Evolutionary conservation across 2,888 invertebrate genomes (phyloP), one percentile per base, ranked within the genome.

Genomic region (Hyposoter didymator): DNA sequence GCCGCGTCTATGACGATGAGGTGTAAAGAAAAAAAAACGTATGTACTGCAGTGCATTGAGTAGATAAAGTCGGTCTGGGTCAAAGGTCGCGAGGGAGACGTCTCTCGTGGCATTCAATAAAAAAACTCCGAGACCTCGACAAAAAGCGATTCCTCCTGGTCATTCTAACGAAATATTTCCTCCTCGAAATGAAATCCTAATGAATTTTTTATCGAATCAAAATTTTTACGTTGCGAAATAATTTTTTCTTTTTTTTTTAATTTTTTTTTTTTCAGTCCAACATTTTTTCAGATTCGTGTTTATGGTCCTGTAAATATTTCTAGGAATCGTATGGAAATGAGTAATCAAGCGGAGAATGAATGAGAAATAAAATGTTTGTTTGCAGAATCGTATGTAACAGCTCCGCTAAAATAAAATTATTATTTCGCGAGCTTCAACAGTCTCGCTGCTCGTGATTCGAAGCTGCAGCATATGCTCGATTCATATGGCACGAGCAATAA

Each of bases 11-110:
- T 49, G 66, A 66, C 64, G 67, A 39, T 19, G 55, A 39, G 69
- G 75, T 74, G 62, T 39, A 6, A 70, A 39, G 70, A 72, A 69
- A 55, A 55, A 55, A 55, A 52, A 39, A 1, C 6, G 49, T 43
- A 28, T 22, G 43, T 19, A 59, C 55, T 55, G 22, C 32, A 64
- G 43, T 28, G 69, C 67, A 78, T 83, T 83, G 59, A 47, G 78
- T 59, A 47, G 78, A 83, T 67, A 69, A 83, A 83, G 73, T 83
- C 78, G 83, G 83, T 83, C 83, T 78, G 73, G 83, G 83, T 83
- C 78, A 78, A 19, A 83, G 83, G 78, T 83, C 35, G 35, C 73
- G 55, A 22, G 59, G 14, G 59, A 76, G 69, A 59, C n/a, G 17
- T 8, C 22, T n/a, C n/a, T n/a, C 70, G 45, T 28, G 14, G 22